Conservation (phyloP, 2,888 invertebrate genomes). For the Siphlonurus alternatus region DNA sequence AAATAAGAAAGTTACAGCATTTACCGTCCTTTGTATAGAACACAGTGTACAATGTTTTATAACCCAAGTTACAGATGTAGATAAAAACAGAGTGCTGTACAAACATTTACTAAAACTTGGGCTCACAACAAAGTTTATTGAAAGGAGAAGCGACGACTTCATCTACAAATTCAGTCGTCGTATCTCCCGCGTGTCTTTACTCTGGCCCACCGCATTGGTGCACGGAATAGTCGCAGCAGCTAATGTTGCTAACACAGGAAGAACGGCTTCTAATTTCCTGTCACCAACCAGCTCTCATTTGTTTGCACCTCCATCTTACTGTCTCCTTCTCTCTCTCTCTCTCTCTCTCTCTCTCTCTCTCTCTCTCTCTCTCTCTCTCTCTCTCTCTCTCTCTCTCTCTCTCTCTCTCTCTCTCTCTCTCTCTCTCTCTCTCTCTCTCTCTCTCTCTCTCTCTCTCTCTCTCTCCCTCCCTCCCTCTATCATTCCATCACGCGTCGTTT, state of each 20-base stretch:
- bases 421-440: not conserved
- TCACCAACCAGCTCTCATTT: not conserved
- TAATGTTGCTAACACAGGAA: not conserved
- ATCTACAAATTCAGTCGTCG: no score
- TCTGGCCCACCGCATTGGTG: no score
- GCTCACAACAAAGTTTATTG: no score
- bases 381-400: not conserved
- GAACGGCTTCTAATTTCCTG: not conserved
- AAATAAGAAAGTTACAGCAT: no score
- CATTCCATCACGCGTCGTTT: not conserved
- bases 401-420: not conserved
- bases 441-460: not conserved
- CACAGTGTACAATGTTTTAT: no score
- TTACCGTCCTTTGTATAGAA: no score
- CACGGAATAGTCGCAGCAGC: no score
- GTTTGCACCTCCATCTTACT: not conserved
- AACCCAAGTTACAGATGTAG: no score
- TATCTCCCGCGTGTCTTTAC: no score
- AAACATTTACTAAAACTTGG: no score
- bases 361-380: not conserved
- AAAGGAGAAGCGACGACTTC: no score
- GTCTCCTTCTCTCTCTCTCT: not conserved
- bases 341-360: not conserved
- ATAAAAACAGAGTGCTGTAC: no score
- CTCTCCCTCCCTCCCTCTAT: not conserved